phyloP scores from a whole-genome alignment of 2,888 invertebrate species.

The Brachynemurus nebulosus region DNA sequence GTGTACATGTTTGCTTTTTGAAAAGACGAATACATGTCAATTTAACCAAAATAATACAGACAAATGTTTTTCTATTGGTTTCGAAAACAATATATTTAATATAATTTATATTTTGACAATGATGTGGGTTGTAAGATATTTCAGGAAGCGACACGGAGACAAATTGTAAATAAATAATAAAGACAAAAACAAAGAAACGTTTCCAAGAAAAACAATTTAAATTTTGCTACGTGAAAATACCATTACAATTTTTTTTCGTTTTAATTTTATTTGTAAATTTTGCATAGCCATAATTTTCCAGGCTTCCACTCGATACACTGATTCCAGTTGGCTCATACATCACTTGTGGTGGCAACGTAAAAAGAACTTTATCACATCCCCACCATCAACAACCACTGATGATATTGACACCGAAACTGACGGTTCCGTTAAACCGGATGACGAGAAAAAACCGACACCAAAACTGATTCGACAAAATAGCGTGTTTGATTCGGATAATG shows the following conservation, averaged over 20 bases:
- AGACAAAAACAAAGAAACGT: too few relatives aligned
- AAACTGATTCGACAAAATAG: background rate
- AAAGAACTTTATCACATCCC: background rate
- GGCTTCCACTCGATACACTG: slow-evolving; percentile 55
- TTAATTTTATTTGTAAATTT: slow-evolving; percentile 5
- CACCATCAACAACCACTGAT: background rate
- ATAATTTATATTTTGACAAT: too few relatives aligned
- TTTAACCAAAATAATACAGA: too few relatives aligned
- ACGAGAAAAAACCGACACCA: background rate
- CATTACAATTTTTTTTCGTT: background rate
- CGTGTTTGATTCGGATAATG: background rate
- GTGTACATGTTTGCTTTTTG: too few relatives aligned
- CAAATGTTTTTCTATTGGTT: too few relatives aligned
- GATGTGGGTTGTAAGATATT: too few relatives aligned
- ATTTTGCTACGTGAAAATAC: too few relatives aligned
- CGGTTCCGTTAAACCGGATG: background rate
- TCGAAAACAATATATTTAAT: too few relatives aligned
- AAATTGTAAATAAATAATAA: too few relatives aligned
- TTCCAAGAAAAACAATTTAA: too few relatives aligned
- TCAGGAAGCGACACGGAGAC: too few relatives aligned
- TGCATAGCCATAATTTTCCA: slow-evolving; percentile 25
- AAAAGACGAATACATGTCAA: too few relatives aligned
- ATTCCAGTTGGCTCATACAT: slow-evolving; percentile 62
- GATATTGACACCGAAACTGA: background rate
- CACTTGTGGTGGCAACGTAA: slow-evolving; percentile 39